A percentile compares a stretch with the other conserved stretches of the same genome.
Evolutionary conservation across 2,797 vertebrate genomes (phyloP).

Genomic region (Astyanax mexicanus): DNA sequence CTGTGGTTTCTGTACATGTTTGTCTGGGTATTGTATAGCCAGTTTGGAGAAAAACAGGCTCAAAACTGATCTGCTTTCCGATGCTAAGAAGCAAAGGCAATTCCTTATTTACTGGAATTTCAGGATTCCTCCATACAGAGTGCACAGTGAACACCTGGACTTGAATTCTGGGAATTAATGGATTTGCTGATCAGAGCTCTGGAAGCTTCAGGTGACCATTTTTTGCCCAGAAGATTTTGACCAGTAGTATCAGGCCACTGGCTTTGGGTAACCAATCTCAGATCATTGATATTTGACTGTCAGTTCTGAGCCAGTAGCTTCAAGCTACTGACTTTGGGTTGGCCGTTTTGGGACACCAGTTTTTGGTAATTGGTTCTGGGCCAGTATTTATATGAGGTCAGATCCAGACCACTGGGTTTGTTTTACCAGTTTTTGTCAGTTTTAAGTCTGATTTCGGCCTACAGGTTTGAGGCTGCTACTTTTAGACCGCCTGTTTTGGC

Average conservation of each 20-base stretch:
- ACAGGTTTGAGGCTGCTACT: not conserved
- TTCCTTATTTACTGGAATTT: not conserved
- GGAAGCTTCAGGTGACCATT: not conserved
- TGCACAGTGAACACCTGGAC: not conserved
- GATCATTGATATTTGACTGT: no score
- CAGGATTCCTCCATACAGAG: not conserved
- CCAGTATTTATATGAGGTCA: not conserved
- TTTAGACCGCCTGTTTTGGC: conserved; percentile 52
- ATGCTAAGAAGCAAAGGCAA: not conserved
- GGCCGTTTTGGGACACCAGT: not conserved
- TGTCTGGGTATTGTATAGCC: conserved; percentile 48
- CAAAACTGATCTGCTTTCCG: not conserved
- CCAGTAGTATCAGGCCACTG: no score
- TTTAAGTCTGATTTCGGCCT: no score
- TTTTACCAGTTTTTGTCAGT: not conserved
- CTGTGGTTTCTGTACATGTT: conserved; percentile 55
- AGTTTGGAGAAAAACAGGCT: not conserved
- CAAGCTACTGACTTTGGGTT: no score
- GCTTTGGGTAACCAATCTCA: no score
- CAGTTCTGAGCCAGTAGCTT: no score
- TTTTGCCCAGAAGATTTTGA: not conserved
- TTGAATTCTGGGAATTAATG: not conserved
- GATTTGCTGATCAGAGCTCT: not conserved
- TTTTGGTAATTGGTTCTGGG: not conserved
- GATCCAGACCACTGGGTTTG: not conserved